Percentiles rank a stretch among this genome's conserved stretches.
phyloP scores from a whole-genome alignment of 2,888 invertebrate species.

The Eupithecia abbreviata region DNA sequence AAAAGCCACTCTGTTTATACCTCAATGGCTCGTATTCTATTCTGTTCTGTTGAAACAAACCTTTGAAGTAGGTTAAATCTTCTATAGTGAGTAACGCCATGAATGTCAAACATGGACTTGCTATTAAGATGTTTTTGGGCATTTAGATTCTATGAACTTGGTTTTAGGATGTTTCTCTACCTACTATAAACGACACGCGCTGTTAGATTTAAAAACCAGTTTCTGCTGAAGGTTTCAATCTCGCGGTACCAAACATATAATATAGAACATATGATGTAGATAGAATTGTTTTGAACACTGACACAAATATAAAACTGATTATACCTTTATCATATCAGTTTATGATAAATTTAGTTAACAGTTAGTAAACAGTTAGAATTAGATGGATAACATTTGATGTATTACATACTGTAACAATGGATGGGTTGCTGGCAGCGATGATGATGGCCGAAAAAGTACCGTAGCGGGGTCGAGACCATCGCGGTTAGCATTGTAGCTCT shows the following conservation, averaged over 20 bases:
- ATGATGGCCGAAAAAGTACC: too few species aligned
- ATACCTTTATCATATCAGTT: slow-evolving; percentile 21
- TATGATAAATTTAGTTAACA: too few species aligned
- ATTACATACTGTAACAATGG: too few species aligned
- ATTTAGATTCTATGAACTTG: too few species aligned
- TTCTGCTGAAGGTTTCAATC: not conserved
- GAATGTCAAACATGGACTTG: too few species aligned
- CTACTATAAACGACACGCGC: not conserved
- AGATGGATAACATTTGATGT: slow-evolving; percentile 14
- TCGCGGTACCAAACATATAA: not conserved
- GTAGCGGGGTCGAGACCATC: too few species aligned
- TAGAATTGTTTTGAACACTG: not conserved
- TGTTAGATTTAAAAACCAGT: not conserved
- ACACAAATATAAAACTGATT: slow-evolving; percentile 16
- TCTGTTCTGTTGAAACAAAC: not conserved
- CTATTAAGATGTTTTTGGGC: too few species aligned
- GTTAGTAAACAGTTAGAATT: too few species aligned
- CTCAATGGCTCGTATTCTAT: not conserved
- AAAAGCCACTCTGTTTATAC: not conserved
- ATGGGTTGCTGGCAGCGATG: too few species aligned
- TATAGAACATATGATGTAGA: too few species aligned
- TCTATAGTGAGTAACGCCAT: too few species aligned
- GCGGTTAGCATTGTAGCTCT: too few species aligned
- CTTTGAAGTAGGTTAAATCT: not conserved
- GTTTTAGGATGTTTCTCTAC: not conserved